Conservation (phyloP, 1,140 invertebrate species). For the Diabrotica undecimpunctata region DNA sequence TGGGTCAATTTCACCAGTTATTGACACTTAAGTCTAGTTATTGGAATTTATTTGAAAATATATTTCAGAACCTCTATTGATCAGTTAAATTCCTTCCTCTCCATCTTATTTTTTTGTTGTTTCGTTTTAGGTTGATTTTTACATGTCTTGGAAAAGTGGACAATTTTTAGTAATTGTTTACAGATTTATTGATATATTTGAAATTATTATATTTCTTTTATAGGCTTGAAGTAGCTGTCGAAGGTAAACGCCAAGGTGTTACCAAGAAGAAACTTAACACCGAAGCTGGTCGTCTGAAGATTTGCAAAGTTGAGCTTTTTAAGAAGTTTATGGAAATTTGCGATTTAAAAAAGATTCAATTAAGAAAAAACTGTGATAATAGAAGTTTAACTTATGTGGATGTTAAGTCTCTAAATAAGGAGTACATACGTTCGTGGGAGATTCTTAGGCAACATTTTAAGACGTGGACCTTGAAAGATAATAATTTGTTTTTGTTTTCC, state of each 20-base stretch:
- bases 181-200: too few species aligned
- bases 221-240: slow-evolving; percentile 72
- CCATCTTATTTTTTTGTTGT: too few species aligned
- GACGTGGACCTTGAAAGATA: slow-evolving; percentile 57
- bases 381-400: slow-evolving; percentile 48
- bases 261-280: slow-evolving; percentile 67
- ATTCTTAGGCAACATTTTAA: slow-evolving; percentile 52
- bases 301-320: slow-evolving; percentile 65
- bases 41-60: too few species aligned
- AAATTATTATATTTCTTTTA: slow-evolving; percentile 31
- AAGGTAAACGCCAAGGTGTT: slow-evolving; percentile 75
- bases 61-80: too few species aligned
- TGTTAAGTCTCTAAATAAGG: slow-evolving; percentile 49
- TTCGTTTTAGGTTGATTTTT: too few species aligned
- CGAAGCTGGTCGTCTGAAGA: slow-evolving; percentile 52
- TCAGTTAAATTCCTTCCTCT: too few species aligned
- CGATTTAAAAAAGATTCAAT: slow-evolving; percentile 38
- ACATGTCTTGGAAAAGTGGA: too few species aligned
- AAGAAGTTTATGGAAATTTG: slow-evolving; percentile 53
- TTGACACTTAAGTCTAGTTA: too few species aligned
- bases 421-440: slow-evolving; percentile 51
- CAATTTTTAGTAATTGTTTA: too few species aligned
- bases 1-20: too few species aligned
- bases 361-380: slow-evolving; percentile 27
- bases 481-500: slow-evolving; percentile 46